phyloP scores from a whole-genome alignment of 2,888 invertebrate species.

The Philopedon plagiatum region DNA sequence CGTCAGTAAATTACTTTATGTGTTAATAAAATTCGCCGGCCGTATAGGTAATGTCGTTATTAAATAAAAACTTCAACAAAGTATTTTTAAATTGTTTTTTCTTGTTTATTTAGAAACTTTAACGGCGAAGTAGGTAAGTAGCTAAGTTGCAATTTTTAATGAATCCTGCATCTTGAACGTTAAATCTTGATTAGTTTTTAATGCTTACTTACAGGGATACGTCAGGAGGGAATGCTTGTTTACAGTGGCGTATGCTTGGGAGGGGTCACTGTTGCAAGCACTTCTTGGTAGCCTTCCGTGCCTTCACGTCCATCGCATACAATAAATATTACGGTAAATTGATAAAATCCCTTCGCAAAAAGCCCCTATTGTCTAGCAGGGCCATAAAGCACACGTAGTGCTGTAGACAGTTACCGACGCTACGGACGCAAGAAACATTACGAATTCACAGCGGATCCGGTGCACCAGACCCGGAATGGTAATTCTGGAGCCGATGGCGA shows the following conservation, averaged over 20 bases:
- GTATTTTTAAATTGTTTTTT: constrained; percentile 8
- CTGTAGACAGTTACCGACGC: constrained; percentile 37
- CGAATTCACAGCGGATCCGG: constrained; percentile 26
- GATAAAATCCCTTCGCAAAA: neutral
- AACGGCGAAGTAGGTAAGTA: neutral
- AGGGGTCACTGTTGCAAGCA: too few relatives aligned
- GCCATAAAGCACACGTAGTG: constrained; percentile 35
- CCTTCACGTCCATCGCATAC: neutral
- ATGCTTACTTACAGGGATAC: neutral
- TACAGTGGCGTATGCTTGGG: too few relatives aligned
- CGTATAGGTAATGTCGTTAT: neutral
- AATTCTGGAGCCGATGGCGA: constrained; percentile 20
- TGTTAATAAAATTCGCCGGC: constrained; percentile 6
- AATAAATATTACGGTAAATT: neutral
- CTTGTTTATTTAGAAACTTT: neutral
- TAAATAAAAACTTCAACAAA: constrained; percentile 5
- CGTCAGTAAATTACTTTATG: constrained; percentile 4
- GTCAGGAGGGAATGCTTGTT: neutral
- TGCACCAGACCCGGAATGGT: constrained; percentile 24
- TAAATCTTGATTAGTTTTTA: constrained; percentile 13
- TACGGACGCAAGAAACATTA: constrained; percentile 41
- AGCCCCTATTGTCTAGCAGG: constrained; percentile 4
- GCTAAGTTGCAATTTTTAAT: constrained; percentile 9
- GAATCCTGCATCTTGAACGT: neutral
- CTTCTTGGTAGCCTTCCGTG: too few relatives aligned